A percentile compares a stretch with the other conserved stretches of the same genome.
Conservation (phyloP, 2,797 vertebrate genomes). For the Anomalospiza imberbis region DNA sequence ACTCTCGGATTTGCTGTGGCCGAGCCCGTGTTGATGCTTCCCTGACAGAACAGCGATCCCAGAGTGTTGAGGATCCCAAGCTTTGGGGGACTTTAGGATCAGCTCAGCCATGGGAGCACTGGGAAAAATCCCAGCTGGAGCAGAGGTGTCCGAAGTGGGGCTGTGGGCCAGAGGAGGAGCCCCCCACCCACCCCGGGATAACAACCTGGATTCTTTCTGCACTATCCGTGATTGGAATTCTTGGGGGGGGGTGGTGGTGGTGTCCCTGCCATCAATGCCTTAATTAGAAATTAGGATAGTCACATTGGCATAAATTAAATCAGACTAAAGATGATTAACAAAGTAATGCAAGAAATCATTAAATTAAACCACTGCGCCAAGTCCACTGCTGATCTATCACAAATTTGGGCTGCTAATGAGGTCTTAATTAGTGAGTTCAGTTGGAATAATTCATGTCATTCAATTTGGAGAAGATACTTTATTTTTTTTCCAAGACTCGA, state of each 20-base stretch:
- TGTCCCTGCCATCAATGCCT: conserved; percentile 68
- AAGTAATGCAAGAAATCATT: conserved; percentile 82
- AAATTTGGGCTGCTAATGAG: conserved; percentile 81
- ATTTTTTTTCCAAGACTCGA: not conserved
- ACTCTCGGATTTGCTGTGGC: not conserved
- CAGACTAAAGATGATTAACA: conserved; percentile 81
- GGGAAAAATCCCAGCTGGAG: not conserved
- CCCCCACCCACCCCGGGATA: fast-evolving
- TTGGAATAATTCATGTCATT: conserved; percentile 74
- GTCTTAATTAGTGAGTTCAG: conserved; percentile 77
- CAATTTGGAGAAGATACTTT: conserved; percentile 52
- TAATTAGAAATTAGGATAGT: conserved; percentile 80
- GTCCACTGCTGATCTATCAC: conserved; percentile 78
- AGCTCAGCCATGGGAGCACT: fast-evolving
- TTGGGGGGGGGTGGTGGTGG: not conserved
- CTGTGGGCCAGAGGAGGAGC: not conserved
- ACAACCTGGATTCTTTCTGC: not conserved
- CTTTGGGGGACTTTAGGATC: not conserved
- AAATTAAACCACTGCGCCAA: conserved; percentile 78
- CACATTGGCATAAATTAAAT: conserved; percentile 80
- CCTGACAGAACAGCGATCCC: fast-evolving
- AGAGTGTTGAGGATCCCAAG: not conserved
- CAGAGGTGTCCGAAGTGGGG: fast-evolving
- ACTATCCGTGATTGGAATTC: conserved; percentile 50
- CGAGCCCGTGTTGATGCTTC: fast-evolving